Percentiles rank a stretch among this genome's conserved stretches.
Conservation (phyloP, 1,140 invertebrate species). For the Cataglyphis hispanica region DNA sequence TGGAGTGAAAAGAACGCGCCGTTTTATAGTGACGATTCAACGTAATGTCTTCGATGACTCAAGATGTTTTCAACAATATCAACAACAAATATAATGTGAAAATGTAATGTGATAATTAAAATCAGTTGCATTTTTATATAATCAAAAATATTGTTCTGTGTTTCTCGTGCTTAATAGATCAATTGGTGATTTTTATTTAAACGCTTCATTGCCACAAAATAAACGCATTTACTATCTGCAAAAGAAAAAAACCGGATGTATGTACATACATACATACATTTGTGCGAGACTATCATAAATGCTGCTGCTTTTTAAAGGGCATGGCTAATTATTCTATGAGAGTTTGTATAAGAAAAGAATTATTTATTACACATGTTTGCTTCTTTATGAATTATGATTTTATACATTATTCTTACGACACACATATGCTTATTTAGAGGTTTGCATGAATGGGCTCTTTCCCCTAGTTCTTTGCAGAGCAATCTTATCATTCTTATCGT, state of each 20-base stretch:
- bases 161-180: neutral
- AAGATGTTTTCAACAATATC: neutral
- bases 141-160: neutral
- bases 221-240: conserved; percentile 43
- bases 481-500: neutral
- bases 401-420: neutral
- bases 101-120: neutral
- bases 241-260: conserved; percentile 69
- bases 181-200: conserved; percentile 3
- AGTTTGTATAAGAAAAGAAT: neutral
- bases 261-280: neutral
- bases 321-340: neutral
- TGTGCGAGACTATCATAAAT: conserved; percentile 64
- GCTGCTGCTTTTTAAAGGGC: neutral
- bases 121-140: neutral
- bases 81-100: too few species aligned
- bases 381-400: neutral
- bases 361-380: neutral
- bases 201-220: conserved; percentile 28
- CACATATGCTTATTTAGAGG: neutral
- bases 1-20: neutral
- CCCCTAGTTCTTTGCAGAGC: neutral
- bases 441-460: neutral
- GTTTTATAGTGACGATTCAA: neutral
- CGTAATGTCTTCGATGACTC: neutral